Evolutionary conservation across 2,113 vertebrate genomes (phyloP), one percentile per base, ranked within the genome.

Genomic region (Poicephalus meyeri): DNA sequence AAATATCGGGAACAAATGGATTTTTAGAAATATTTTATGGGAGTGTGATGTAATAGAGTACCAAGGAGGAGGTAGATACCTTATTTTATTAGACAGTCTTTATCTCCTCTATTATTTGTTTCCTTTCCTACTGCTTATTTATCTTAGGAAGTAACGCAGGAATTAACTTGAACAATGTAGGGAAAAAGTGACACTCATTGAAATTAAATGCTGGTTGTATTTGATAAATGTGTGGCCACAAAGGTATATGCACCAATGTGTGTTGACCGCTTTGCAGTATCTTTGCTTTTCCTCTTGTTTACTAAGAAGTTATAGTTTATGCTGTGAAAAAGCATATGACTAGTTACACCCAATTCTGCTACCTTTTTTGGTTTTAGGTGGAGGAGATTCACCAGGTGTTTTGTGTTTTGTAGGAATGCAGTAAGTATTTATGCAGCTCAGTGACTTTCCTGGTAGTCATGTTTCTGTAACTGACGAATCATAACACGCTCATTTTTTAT

Each of bases 391-490:
- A 68, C 55, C 65, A 49, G 76, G 68, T 88, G 86, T n/a, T 93
- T 93, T 61, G 7, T 93, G 72, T 86, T 96, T 88, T 88, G 65
- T 81, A 85, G 74, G 74, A 93, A 91, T 50, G 44, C 0, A 0
- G 28, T 50, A 76, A 64, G 79, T 87, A 91, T 55, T 95, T 78
- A 58, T 82, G 63, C 87, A 93, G 74, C 81, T 87, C 44, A 77
- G 35, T 91, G 65, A 41, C 52, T 82, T 91, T 76, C 47, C 87
- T 46, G 17, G 71, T 87, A 94, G 78, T 64, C 42, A 76, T 79
- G 39, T 93, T 88, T 95, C 47, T 84, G 49, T 74, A 95, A 86
- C 33, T 79, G 66, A 41, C 90, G 79, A 87, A 72, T 90, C 65
- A 39, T 81, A 90, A 86, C 44, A 1, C 0, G 2, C 41, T 94